A percentile compares a stretch with the other conserved stretches of the same genome.
Evolutionary conservation across 1,140 invertebrate genomes (phyloP).

Genomic region (Macrobrachium nipponense): DNA sequence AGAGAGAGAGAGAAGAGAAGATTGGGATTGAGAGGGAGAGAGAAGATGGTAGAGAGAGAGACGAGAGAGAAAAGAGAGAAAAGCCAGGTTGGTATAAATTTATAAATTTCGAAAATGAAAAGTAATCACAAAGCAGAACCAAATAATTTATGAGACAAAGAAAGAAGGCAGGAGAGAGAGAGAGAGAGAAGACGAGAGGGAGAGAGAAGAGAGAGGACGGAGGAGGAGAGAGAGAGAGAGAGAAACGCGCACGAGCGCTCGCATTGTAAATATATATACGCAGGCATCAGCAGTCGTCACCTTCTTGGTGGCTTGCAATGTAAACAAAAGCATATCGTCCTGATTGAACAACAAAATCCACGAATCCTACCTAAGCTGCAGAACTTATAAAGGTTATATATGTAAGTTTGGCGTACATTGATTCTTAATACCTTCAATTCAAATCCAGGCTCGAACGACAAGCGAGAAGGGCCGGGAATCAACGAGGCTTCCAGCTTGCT

Average conservation of each 20-base stretch:
- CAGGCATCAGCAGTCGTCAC: neutral
- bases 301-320: too few relatives aligned
- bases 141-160: neutral
- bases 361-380: too few relatives aligned
- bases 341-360: too few relatives aligned
- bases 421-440: too few relatives aligned
- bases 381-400: too few relatives aligned
- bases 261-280: neutral
- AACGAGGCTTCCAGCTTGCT: too few relatives aligned
- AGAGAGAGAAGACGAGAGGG: neutral
- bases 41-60: neutral
- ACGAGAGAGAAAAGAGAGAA: neutral
- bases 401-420: too few relatives aligned
- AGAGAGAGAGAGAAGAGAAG: neutral
- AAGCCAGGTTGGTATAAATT: neutral
- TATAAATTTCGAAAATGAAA: neutral
- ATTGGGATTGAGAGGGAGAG: neutral
- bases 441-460: too few relatives aligned
- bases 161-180: too few relatives aligned
- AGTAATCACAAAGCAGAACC: neutral
- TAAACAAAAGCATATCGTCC: too few relatives aligned
- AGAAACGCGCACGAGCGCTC: neutral
- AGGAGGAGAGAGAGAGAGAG: neutral
- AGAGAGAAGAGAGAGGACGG: too few relatives aligned
- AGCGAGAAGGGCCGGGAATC: too few relatives aligned